Evolutionary conservation across 2,888 invertebrate species (phyloP).

Genomic region (Pelosia muscerda): DNA sequence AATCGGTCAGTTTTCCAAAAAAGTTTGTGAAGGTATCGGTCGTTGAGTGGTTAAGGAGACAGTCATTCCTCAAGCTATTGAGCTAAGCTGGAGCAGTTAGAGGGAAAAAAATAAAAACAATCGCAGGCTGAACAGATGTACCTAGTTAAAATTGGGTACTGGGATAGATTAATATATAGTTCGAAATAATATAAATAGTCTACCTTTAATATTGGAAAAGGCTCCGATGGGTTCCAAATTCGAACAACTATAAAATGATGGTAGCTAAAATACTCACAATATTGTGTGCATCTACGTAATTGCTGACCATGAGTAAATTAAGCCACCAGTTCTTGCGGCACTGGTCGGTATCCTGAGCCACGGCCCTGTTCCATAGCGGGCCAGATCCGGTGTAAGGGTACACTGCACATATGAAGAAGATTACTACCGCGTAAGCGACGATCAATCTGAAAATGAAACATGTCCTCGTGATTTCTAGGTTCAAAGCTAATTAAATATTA

Average conservation of each 20-base stretch:
- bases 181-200: too few relatives aligned
- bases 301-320: slow-evolving; percentile 87
- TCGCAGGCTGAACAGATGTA: too few relatives aligned
- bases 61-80: too few relatives aligned
- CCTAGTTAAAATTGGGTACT: too few relatives aligned
- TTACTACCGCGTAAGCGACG: slow-evolving; percentile 85
- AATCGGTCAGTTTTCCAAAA: too few relatives aligned
- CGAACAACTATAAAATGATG: background rate
- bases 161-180: too few relatives aligned
- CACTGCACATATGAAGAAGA: slow-evolving; percentile 86
- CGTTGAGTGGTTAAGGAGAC: too few relatives aligned
- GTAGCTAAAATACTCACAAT: slow-evolving; percentile 76
- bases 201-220: too few relatives aligned
- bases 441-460: slow-evolving; percentile 70
- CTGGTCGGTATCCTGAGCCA: slow-evolving; percentile 78
- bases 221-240: too few relatives aligned
- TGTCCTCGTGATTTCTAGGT: background rate
- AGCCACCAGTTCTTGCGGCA: slow-evolving; percentile 89
- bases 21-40: too few relatives aligned
- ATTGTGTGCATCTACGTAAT: slow-evolving; percentile 86
- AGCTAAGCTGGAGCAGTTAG: too few relatives aligned
- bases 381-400: slow-evolving; percentile 87
- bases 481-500: background rate
- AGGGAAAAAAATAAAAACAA: too few relatives aligned
- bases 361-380: slow-evolving; percentile 86